These are phyloP conservation scores for Lophura swinhoii DNA, from an alignment of 2,797 vertebrate genomes.

Conservation along the genomic window DNA sequence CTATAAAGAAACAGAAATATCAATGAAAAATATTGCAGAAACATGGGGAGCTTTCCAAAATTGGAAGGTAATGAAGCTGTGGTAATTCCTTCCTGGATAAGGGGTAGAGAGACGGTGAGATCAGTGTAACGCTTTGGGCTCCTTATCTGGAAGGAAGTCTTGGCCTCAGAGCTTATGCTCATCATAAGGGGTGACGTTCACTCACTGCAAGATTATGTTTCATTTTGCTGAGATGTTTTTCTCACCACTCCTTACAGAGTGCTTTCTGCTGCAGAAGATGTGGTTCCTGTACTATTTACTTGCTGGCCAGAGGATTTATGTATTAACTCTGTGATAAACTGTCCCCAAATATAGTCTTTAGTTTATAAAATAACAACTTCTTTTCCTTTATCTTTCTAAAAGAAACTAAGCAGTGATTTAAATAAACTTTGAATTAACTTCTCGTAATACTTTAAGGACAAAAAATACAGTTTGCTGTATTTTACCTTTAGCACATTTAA, in stretches of 20 bases:
- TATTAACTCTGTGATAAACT: conserved; percentile 20
- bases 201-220: not conserved
- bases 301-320: not conserved
- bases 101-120: not conserved
- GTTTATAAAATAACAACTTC: conserved; percentile 5
- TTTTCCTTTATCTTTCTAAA: conserved; percentile 34
- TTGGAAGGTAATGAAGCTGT: not conserved
- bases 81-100: not conserved
- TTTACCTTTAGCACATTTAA: conserved; percentile 78
- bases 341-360: conserved; percentile 22
- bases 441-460: conserved; percentile 68
- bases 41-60: not conserved
- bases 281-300: not conserved
- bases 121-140: not conserved
- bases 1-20: not conserved
- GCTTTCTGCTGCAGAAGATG: conserved; percentile 9
- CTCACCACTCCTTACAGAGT: not conserved
- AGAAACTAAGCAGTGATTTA: conserved; percentile 36
- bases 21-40: not conserved
- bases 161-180: not conserved
- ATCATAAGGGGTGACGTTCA: not conserved
- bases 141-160: not conserved
- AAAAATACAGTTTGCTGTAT: conserved; percentile 79
- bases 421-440: conserved; percentile 56
- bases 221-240: not conserved